phyloP scores from a whole-genome alignment of 2,888 invertebrate species.

The Celastrina argiolus region DNA sequence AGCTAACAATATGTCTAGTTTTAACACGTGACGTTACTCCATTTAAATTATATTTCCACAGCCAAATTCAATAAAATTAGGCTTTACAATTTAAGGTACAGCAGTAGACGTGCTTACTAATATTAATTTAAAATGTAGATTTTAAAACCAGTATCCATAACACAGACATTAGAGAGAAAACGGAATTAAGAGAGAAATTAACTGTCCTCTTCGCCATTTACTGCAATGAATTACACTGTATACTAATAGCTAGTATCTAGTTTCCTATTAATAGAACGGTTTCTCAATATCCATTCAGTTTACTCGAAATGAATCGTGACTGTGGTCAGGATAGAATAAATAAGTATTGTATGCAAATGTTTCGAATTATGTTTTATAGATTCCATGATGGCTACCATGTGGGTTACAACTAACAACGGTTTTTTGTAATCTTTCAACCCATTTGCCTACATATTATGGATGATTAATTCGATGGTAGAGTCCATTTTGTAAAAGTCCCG shows the following conservation, averaged over 20 bases:
- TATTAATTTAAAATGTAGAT: not conserved
- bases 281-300: not conserved
- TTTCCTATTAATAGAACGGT: not conserved
- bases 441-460: too few relatives aligned
- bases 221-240: constrained; percentile 6
- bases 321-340: not conserved
- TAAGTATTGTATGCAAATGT: constrained; percentile 14
- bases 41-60: too few relatives aligned
- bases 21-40: too few relatives aligned
- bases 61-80: too few relatives aligned
- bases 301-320: constrained; percentile 13
- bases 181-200: not conserved
- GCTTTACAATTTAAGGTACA: too few relatives aligned
- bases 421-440: too few relatives aligned
- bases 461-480: too few relatives aligned
- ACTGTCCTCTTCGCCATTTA: not conserved
- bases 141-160: not conserved
- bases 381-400: too few relatives aligned
- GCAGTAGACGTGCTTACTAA: too few relatives aligned
- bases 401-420: not conserved
- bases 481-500: too few relatives aligned
- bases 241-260: not conserved
- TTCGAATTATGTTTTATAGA: not conserved
- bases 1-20: too few relatives aligned
- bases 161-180: not conserved